phyloP scores from a whole-genome alignment of 2,113 vertebrate species.

The Redunca redunca region DNA sequence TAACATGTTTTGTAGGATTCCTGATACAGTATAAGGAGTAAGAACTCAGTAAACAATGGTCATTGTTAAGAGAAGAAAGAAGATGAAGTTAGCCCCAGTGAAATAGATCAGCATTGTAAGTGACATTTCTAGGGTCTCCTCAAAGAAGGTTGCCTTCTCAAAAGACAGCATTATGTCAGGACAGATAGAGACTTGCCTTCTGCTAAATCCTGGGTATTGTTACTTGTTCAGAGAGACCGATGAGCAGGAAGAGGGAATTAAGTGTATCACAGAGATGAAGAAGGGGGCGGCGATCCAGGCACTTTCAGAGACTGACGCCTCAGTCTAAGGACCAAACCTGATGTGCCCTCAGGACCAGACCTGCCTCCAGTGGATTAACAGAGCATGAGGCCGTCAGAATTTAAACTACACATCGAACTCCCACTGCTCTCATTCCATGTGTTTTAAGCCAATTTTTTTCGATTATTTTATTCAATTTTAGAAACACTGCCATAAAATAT shows the following conservation, averaged over 20 bases:
- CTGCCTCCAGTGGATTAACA: not conserved
- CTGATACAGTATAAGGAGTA: not conserved
- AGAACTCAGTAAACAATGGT: not conserved
- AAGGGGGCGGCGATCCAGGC: rapidly evolving
- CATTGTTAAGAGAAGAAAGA: not conserved
- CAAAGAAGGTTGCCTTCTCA: not conserved
- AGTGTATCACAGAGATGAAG: not conserved
- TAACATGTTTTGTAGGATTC: not conserved
- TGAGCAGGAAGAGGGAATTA: not conserved
- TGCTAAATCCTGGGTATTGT: not conserved
- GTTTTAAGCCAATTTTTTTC: not conserved
- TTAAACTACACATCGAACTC: not conserved
- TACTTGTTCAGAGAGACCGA: not conserved
- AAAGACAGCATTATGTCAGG: not conserved
- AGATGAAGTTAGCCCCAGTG: not conserved
- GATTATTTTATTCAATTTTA: not conserved
- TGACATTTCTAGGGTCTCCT: not conserved
- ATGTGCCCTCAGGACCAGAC: not conserved
- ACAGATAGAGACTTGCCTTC: not conserved
- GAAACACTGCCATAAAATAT: not conserved
- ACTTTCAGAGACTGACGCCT: not conserved
- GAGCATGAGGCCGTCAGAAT: not conserved
- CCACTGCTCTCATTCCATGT: not conserved
- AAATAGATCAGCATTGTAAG: not conserved
- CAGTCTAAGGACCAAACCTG: not conserved